Evolutionary conservation across 92 coral and sea anemone species (phyloP), one percentile per base, ranked within the genome.

Genomic region (Parazoanthus atlanticus): DNA sequence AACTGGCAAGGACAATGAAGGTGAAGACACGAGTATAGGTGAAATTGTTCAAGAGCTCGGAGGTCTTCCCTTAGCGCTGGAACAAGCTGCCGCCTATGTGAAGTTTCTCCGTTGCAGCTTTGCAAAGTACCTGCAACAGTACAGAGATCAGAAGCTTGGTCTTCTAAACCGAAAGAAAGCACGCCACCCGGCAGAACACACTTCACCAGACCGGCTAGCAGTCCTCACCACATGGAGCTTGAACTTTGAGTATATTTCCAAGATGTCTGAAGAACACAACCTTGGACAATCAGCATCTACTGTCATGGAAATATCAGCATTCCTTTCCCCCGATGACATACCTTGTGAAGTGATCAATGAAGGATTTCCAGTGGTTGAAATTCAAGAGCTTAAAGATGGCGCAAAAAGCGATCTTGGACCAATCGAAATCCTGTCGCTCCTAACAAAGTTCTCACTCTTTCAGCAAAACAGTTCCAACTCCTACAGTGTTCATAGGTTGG

Each of bases 371-470:
- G 76, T 12, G 7, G 94, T 87, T 1, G 89, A 88, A 15, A 75
- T 90, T 85, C 81, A 89, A 72, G 88, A 69, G 5, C 77, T 79
- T 36, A 66, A 80, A 2, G 88, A 89, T 19, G 73, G 81, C 74
- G 75, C 89, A 73, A 72, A 69, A 31, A 78, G 85, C 32, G 54
- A 86, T n/a, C 54, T 91, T 34, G 92, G 93, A 23, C 88, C 76
- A 46, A 82, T 85, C 23, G 96, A 96, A 72, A 89, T 94, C 28
- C 78, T 95, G 32, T 84, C 91, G 29, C 88, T 96, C 19, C 85
- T 96, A 73, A 95, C 98, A 8, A 91, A 92, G 81, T 96, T 96
- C 78, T 96, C 98, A 34, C 90, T 96, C 11, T 96, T 96, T 88
- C 95, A 94, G 66, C 82, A 88, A 74, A 86, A 86, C 49, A 84